Evolutionary conservation across 1,140 invertebrate genomes (phyloP), one percentile per base, ranked within the genome.

Genomic region (Oedothorax gibbosus): DNA sequence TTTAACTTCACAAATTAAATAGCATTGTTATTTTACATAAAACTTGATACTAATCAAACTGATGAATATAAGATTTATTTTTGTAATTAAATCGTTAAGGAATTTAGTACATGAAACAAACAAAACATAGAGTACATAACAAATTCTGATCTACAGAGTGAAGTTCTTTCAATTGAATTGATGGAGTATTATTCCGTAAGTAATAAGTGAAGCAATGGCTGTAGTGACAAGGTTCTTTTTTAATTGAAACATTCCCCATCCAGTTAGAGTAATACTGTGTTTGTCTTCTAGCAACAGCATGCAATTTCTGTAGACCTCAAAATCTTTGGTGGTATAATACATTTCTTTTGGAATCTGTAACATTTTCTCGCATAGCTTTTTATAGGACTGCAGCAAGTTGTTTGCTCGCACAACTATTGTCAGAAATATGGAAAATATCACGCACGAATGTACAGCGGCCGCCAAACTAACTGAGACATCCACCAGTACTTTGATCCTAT

Each of bases 151-250:
- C 35, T 35, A 35, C 35, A 35, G 35, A 35, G 35, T 35, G 35
- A 35, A 35, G 35, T 35, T 35, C 35, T 35, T 35, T 35, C 35
- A 71, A 21, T 57, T 20, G 12, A 73, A 35, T 12, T 73, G 71
- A 20, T 73, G 54, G 14, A 73, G 15, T n/a, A 66, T 66, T 21
- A 66, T 21, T 20, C 64, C 64, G n/a, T 66, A 66, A 20, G 12
- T 18, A 5, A 66, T 21, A 6, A 66, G 21, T 18, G 64, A 20
- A 20, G 64, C 64, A 11, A 20, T 21, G 2, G 64, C 64, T 21
- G 64, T 66, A 5, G 21, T 11, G 64, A n/a, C n/a, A 9, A 66
- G 21, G 18, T 21, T 66, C 20, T 20, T 66, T 20, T 21, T 66
- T 21, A 66, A 21, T 11, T 12, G 3, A 66, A 66, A 66, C n/a